Percentiles rank a stretch among this genome's conserved stretches.
Evolutionary conservation across 2,888 invertebrate species (phyloP).

Genomic region (Acronicta alni): DNA sequence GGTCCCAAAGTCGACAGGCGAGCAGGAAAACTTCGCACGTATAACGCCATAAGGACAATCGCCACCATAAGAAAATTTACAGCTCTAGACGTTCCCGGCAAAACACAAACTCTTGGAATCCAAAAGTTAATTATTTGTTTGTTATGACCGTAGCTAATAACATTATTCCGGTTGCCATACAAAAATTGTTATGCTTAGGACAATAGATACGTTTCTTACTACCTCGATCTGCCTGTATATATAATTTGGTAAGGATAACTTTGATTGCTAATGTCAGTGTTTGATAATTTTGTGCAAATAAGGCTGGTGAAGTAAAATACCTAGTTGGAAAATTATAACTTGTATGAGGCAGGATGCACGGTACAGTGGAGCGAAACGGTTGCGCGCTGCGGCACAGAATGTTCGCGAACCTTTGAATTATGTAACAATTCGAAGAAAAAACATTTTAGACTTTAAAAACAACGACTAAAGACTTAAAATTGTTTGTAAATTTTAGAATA

Average conservation of each 20-base stretch:
- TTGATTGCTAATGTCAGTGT: slow-evolving; percentile 27
- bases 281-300: slow-evolving; percentile 49
- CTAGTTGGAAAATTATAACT: slow-evolving; percentile 75
- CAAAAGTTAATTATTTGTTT: slow-evolving; percentile 61
- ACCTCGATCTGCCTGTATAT: slow-evolving; percentile 5
- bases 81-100: slow-evolving; percentile 52
- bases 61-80: slow-evolving; percentile 51
- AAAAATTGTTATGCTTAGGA: slow-evolving; percentile 35
- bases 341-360: slow-evolving; percentile 85
- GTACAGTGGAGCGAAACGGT: slow-evolving; percentile 87
- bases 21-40: slow-evolving; percentile 61
- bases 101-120: slow-evolving; percentile 58
- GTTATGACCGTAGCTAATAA: slow-evolving; percentile 60
- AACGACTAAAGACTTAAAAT: slow-evolving; percentile 34
- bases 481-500: slow-evolving; percentile 18
- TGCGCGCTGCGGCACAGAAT: slow-evolving; percentile 81
- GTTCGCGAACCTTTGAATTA: slow-evolving; percentile 62
- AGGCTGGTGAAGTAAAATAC: slow-evolving; percentile 67
- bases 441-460: slow-evolving; percentile 48
- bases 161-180: slow-evolving; percentile 56
- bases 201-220: slow-evolving; percentile 19
- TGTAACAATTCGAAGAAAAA: slow-evolving; percentile 33
- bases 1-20: slow-evolving; percentile 62
- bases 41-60: slow-evolving; percentile 12
- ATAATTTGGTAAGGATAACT: slow-evolving; percentile 4